Base-by-base conservation (phyloP, 2,888 invertebrate genomes). In the Drosophila leonis region DNA sequence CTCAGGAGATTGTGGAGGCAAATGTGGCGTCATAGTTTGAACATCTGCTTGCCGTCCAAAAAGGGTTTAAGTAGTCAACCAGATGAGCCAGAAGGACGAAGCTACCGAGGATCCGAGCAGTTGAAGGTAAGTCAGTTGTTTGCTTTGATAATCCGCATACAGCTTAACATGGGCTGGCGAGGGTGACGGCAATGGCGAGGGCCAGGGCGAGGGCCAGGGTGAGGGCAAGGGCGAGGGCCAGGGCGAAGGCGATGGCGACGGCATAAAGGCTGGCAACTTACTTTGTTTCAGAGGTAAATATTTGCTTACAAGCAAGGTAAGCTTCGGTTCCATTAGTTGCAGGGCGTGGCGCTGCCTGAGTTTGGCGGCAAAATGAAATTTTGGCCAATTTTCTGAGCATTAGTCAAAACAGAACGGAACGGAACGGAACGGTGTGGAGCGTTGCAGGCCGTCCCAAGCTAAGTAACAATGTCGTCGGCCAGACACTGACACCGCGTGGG, bases 281-380 rank as follows among this genome's bases (percentile, higher is more conserved):
- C 88, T 87, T 89, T 89, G 80, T 90, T 87, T 68, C 77, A 77
- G 74, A 65, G 77, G 84, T 66, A 85, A 85, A 85, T 85, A 85
- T 85, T 85, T 85, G 90, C 90, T 71, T 77, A 89, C 82, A 84
- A 80, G 88, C 75, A 82, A 89, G 82, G 85, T 81, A 89, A 89
- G 90, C 90, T 89, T 79, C 77, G 68, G 72, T 89, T 89, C 84
- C 89, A 84, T 84, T 84, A 84, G 84, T 81, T 89, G 56, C 66
- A 49, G 54, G 68, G 66, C 63, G 48, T 61, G 68, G 55, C 65
- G 60, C 64, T 60, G 66, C 61, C 62, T 51, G 67, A 64, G 60
- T 67, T 65, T 65, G 68, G 54, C 41, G 37, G 67, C 72, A 75
- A 83, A 83, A 86, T 80, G 73, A 83, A 83, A 88, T 88, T 69